Percentiles rank a stretch among this genome's conserved stretches.
These are phyloP conservation scores for Mallateleia sp. DNA, from an alignment of 2,888 invertebrate species.

Conservation along the genomic window DNA sequence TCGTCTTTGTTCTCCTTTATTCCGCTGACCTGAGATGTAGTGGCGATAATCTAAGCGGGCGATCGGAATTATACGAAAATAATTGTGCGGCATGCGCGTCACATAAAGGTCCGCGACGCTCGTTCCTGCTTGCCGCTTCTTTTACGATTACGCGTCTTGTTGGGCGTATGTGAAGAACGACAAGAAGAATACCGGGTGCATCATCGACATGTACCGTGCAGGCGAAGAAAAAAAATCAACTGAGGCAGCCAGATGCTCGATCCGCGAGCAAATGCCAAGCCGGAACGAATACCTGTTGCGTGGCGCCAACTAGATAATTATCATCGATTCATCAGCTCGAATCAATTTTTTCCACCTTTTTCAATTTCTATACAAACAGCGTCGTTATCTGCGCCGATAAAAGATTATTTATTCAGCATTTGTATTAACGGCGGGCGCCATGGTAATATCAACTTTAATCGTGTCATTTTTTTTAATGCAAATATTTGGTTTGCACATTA, in stretches of 20 bases:
- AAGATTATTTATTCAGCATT: no score
- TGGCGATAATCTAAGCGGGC: constrained; percentile 65
- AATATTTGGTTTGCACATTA: no score
- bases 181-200: constrained; percentile 59
- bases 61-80: constrained; percentile 74
- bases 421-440: no score
- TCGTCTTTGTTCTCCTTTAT: constrained; percentile 42
- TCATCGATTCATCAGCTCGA: no score
- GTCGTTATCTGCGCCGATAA: no score
- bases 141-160: constrained; percentile 67
- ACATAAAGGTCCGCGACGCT: constrained; percentile 46
- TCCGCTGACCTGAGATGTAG: constrained; percentile 22
- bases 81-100: constrained; percentile 73
- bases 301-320: no score
- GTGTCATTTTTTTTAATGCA: no score
- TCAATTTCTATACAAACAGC: no score
- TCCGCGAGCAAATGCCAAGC: no score
- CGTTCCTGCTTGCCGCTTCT: constrained; percentile 51
- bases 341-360: no score
- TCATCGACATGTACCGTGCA: constrained; percentile 43
- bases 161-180: constrained; percentile 60
- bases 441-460: no score
- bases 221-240: constrained; percentile 32
- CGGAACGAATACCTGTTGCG: no score
- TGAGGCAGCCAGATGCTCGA: constrained; percentile 43